Evolutionary conservation across 2,888 invertebrate species (phyloP), one percentile per base, ranked within the genome.

Genomic region (Crematogaster levior): DNA sequence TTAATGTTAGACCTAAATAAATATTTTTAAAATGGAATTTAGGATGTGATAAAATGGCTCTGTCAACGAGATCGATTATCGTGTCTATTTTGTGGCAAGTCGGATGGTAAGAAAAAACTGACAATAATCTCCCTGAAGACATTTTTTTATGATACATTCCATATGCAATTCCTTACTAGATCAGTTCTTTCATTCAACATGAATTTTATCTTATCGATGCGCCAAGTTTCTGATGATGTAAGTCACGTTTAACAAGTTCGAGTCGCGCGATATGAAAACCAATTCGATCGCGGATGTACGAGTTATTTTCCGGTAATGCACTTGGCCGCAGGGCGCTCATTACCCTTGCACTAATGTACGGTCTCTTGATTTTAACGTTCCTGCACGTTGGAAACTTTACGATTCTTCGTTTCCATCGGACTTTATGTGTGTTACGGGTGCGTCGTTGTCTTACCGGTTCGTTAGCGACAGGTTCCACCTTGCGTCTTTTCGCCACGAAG

Each of bases 321-420:
- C 72, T 68, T 46, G 77, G 89, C 91, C 91, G 84, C 84, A 68
- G 86, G 91, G 88, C 87, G 86, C 86, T 85, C 88, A 91, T 92
- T 91, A 91, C 85, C 86, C 81, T 81, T 84, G 68, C 87, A 88
- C 89, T 91, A 91, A 92, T 91, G 88, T 86, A 89, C 87, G 86
- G 77, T 88, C 88, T 86, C 87, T 90, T 91, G 90, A 92, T 92
- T 92, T 93, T 93, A 93, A 90, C 91, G 89, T 88, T 86, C 86
- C 88, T 91, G 89, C 84, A 79, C 70, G 85, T 88, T 84, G 86
- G 74, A 65, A 87, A 89, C 87, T 92, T 93, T 91, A 93, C 90
- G 92, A 91, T 91, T 91, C 90, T 90, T 91, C 92, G 88, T 90
- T 91, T 91, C 90, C 91, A 91, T 92, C 88, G 90, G 88, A 84